Conservation (phyloP, 2,888 invertebrate species). For the Dicroscelio sp. region DNA sequence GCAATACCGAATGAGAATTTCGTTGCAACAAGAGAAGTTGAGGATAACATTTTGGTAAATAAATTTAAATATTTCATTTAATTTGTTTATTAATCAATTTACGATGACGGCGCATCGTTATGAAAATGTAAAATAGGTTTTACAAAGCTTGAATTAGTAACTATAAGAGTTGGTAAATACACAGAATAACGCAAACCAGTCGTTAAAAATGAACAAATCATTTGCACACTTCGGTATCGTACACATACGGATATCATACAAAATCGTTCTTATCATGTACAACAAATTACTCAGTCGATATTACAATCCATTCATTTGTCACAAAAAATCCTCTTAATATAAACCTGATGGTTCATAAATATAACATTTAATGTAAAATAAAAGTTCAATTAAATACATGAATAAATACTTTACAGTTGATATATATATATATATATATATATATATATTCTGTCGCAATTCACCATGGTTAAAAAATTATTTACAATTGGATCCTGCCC, state of each 20-base stretch:
- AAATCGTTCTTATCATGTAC: constrained; percentile 38
- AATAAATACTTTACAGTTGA: constrained; percentile 91
- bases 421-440: too few relatives aligned
- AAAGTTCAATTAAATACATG: constrained; percentile 82
- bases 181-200: constrained; percentile 44
- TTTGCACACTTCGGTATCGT: constrained; percentile 34
- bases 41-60: background rate
- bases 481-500: constrained; percentile 90
- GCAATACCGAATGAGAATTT: background rate
- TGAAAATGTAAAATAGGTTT: constrained; percentile 18
- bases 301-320: constrained; percentile 37
- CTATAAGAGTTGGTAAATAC: constrained; percentile 45
- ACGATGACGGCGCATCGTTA: constrained; percentile 16
- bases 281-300: constrained; percentile 42
- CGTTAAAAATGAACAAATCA: constrained; percentile 37
- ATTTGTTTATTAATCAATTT: constrained; percentile 43
- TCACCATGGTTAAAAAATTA: constrained; percentile 43
- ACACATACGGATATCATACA: constrained; percentile 23
- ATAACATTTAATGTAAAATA: constrained; percentile 79
- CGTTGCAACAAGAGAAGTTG: background rate
- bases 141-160: constrained; percentile 42
- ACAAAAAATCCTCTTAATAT: background rate
- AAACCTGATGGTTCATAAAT: constrained; percentile 14
- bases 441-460: constrained; percentile 47
- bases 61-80: constrained; percentile 24